Evolutionary conservation across 2,797 vertebrate genomes (phyloP).

Genomic region (Amblyraja radiata): DNA sequence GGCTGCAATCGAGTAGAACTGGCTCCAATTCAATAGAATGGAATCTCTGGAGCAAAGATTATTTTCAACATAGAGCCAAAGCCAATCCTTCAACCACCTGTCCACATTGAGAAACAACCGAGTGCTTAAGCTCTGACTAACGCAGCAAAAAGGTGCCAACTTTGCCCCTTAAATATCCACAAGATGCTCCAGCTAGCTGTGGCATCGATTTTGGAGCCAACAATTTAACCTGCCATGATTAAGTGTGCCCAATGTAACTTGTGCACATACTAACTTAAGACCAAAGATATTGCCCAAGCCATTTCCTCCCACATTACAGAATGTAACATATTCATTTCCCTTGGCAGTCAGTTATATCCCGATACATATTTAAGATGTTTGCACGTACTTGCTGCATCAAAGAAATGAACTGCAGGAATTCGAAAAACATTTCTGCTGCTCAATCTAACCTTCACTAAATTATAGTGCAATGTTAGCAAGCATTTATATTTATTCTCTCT

Average conservation of each 20-base stretch:
- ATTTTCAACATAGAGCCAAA: not conserved
- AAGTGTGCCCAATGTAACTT: not conserved
- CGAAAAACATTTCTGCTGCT: not conserved
- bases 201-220: not conserved
- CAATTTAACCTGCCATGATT: not conserved
- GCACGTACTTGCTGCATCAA: not conserved
- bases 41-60: not conserved
- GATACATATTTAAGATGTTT: not conserved
- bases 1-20: conserved; percentile 3
- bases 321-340: not conserved
- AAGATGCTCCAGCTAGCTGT: not conserved
- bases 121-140: not conserved
- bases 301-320: not conserved
- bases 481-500: not conserved
- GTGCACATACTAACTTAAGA: not conserved
- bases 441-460: not conserved
- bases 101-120: not conserved
- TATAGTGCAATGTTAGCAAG: not conserved
- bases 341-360: not conserved
- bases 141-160: not conserved
- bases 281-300: not conserved
- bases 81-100: not conserved
- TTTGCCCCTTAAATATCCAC: not conserved
- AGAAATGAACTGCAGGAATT: conserved; percentile 11
- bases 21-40: not conserved